Evolutionary conservation across 2,888 invertebrate genomes (phyloP), one percentile per base, ranked within the genome.

Genomic region (Polyommatus icarus): DNA sequence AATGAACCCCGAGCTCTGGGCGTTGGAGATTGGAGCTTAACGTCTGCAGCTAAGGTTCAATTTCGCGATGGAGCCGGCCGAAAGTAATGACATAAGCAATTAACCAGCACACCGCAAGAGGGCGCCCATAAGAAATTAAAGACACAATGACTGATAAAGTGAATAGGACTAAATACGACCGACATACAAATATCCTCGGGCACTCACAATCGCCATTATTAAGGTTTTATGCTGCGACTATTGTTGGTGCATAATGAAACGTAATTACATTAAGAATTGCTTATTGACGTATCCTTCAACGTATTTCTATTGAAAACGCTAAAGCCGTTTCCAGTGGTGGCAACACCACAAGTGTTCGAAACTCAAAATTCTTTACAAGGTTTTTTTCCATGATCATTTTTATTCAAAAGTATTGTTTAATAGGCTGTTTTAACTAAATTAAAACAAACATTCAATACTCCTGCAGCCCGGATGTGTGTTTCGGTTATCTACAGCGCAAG

Each of bases 91-190:
- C 78, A 79, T 79, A 71, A 78, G 79, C 80, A 82, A 81, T 81
- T 80, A 82, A 76, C 75, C 76, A 77, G 77, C 78, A 78, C 76
- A 76, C 76, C 80, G 76, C 80, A 82, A 82, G 80, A 80, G 79
- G 82, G 80, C 81, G 80, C 77, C 79, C 77, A 75, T 71, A 76
- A 78, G 77, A 80, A 82, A 82, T 82, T 83, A 82, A 83, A 84
- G 76, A 76, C 73, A 73, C 76, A 80, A 72, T 72, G 57, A 81
- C 78, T 78, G 81, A 81, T 81, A 82, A 81, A 81, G 83, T 84
- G 83, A 84, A 84, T 84, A 81, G 83, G 83, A 82, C 78, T 80
- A 82, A 84, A 83, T 84, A 84, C 73, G 73, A 40, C 81, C 78
- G 57, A 79, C 78, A 77, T 59, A 77, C 72, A 77, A 77, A 77